Evolutionary conservation across 2,888 invertebrate species (phyloP).

Genomic region (Brenthis hecate): DNA sequence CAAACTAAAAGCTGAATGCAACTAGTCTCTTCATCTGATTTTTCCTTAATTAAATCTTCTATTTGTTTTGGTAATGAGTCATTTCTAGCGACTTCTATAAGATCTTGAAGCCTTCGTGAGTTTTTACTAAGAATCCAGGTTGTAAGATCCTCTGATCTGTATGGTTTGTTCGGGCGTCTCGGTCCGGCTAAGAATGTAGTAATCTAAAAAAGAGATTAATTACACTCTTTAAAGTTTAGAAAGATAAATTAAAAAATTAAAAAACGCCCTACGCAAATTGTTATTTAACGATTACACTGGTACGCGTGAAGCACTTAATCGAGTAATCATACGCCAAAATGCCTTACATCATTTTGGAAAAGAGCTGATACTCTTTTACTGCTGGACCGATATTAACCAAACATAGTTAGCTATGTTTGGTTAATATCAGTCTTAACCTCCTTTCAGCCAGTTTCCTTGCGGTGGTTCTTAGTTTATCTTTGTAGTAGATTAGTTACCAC

Average conservation of each 20-base stretch:
- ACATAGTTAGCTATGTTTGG: too few species aligned
- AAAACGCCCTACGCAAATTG: too few species aligned
- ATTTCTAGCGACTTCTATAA: slow-evolving; percentile 84
- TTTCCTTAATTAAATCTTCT: slow-evolving; percentile 81
- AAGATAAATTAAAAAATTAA: background rate
- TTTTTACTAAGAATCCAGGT: slow-evolving; percentile 85
- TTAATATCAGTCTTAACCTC: too few species aligned
- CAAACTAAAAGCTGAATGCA: slow-evolving; percentile 89
- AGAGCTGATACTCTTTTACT: too few species aligned
- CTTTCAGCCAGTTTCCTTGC: too few species aligned
- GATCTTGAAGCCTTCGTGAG: slow-evolving; percentile 77
- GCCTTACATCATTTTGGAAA: too few species aligned
- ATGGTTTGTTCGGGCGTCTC: slow-evolving; percentile 52
- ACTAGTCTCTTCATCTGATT: slow-evolving; percentile 83
- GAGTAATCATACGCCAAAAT: too few species aligned
- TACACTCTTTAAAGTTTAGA: background rate
- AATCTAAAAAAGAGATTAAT: slow-evolving; percentile 73
- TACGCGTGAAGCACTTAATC: too few species aligned
- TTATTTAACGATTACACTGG: too few species aligned
- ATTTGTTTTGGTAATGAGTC: slow-evolving; percentile 83
- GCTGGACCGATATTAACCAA: too few species aligned
- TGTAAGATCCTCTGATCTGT: slow-evolving; percentile 62
- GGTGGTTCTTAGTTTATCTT: too few species aligned
- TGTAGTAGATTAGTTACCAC: too few species aligned
- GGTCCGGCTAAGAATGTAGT: slow-evolving; percentile 79